phyloP scores from a whole-genome alignment of 2,113 vertebrate genomes.

The Pristiophorus japonicus region DNA sequence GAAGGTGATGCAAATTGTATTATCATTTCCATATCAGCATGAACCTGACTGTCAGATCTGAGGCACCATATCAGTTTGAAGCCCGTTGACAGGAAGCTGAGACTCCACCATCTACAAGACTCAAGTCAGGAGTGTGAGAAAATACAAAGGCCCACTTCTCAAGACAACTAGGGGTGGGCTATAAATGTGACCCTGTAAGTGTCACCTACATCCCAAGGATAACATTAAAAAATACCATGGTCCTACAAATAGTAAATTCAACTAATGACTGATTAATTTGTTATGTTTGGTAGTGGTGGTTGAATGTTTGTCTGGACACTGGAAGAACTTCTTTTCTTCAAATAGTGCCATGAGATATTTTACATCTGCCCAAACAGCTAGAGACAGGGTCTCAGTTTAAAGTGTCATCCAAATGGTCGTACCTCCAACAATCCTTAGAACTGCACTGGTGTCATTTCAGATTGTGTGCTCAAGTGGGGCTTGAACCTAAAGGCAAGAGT shows the following conservation, averaged over 20 bases:
- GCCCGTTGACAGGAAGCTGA: not conserved
- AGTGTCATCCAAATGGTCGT: not conserved
- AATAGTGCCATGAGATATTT: not conserved
- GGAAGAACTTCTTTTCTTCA: not conserved
- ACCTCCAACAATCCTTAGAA: not conserved
- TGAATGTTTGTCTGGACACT: not conserved
- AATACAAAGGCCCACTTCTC: not conserved
- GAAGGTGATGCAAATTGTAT: no score
- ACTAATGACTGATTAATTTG: not conserved
- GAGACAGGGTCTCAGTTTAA: not conserved
- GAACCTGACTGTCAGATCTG: not conserved
- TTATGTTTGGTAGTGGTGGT: not conserved
- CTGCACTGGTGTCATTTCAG: not conserved
- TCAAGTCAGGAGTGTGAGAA: no score
- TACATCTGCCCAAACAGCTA: not conserved
- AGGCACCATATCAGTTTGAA: not conserved
- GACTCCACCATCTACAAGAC: not conserved
- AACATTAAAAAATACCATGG: not conserved
- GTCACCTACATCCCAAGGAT: not conserved
- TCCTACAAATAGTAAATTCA: not conserved
- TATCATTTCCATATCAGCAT: not conserved
- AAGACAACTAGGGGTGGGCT: not conserved
- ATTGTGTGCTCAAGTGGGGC: not conserved
- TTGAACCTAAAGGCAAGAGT: not conserved
- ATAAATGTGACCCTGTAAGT: not conserved